A percentile compares a stretch with the other conserved stretches of the same genome.
Evolutionary conservation across 2,113 vertebrate genomes (phyloP).

Genomic region (Vicugna pacos): DNA sequence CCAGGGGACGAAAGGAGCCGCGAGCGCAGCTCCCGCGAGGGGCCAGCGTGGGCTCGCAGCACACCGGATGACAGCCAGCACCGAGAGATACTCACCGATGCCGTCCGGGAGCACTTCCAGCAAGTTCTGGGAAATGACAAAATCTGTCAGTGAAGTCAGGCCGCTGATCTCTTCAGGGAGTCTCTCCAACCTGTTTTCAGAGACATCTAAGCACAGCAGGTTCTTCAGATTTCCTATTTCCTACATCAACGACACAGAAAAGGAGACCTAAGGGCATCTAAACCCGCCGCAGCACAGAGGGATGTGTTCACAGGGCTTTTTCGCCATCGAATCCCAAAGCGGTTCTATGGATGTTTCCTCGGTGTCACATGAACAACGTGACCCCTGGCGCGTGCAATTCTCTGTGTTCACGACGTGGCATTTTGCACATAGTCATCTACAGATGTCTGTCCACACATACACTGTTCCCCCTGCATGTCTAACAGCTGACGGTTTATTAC

Average conservation of each 20-base stretch:
- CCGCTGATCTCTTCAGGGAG: slow-evolving; percentile 96
- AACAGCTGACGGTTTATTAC: not conserved
- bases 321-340: slow-evolving; percentile 51
- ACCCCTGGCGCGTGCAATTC: not conserved
- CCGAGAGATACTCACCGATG: slow-evolving; percentile 89
- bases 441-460: not conserved
- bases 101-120: slow-evolving; percentile 95
- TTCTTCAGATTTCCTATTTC: slow-evolving; percentile 96
- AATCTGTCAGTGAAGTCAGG: slow-evolving; percentile 93
- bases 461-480: not conserved
- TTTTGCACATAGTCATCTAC: not conserved
- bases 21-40: not conserved
- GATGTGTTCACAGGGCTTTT: slow-evolving; percentile 50
- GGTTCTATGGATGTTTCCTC: not conserved
- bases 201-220: slow-evolving; percentile 97
- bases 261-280: slow-evolving; percentile 57
- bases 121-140: slow-evolving; percentile 97
- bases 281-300: slow-evolving; percentile 59
- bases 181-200: slow-evolving; percentile 96
- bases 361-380: not conserved
- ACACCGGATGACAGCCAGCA: accelerated
- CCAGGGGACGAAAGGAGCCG: not conserved
- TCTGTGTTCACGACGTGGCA: not conserved
- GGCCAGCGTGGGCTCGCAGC: too few species aligned
- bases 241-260: slow-evolving; percentile 82